Evolutionary conservation across 2,113 vertebrate genomes (phyloP).

Genomic region (Prunella fulvescens): DNA sequence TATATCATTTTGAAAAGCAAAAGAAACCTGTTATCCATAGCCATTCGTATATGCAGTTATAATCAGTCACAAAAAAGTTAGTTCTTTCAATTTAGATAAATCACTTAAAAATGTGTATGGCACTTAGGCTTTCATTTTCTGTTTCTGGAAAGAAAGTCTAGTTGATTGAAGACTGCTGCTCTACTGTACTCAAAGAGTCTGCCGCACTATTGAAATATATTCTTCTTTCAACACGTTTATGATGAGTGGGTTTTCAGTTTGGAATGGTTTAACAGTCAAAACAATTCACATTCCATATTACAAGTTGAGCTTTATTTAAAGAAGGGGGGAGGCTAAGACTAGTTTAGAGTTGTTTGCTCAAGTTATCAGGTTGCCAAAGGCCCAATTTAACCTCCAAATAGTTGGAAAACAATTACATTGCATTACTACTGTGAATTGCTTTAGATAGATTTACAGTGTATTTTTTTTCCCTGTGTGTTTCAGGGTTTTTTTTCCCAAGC

Average conservation of each 20-base stretch:
- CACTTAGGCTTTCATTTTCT: slow-evolving; percentile 57
- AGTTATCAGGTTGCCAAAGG: slow-evolving; percentile 23
- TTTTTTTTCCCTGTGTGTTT: background rate
- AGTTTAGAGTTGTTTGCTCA: slow-evolving; percentile 44
- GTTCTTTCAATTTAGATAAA: slow-evolving; percentile 60
- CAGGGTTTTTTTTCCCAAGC: background rate
- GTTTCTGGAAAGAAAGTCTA: slow-evolving; percentile 50
- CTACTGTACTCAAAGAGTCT: slow-evolving; percentile 42
- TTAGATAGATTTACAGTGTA: background rate
- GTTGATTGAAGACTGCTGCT: slow-evolving; percentile 66
- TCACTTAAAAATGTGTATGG: slow-evolving; percentile 44
- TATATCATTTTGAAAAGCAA: slow-evolving; percentile 35
- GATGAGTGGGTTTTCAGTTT: slow-evolving; percentile 63
- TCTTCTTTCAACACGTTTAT: slow-evolving; percentile 65
- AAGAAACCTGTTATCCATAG: slow-evolving; percentile 47
- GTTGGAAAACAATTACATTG: slow-evolving; percentile 8
- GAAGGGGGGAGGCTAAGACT: background rate
- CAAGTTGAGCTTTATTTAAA: slow-evolving; percentile 54
- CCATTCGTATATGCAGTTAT: background rate
- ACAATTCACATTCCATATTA: slow-evolving; percentile 61
- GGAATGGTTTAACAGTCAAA: slow-evolving; percentile 63
- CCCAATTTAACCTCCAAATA: background rate
- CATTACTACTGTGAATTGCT: background rate
- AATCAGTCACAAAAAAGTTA: slow-evolving; percentile 50
- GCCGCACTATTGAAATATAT: slow-evolving; percentile 53